Percentiles rank a stretch among this genome's conserved stretches.
Evolutionary conservation across 2,113 vertebrate species (phyloP).

Genomic region (Psophia crepitans): DNA sequence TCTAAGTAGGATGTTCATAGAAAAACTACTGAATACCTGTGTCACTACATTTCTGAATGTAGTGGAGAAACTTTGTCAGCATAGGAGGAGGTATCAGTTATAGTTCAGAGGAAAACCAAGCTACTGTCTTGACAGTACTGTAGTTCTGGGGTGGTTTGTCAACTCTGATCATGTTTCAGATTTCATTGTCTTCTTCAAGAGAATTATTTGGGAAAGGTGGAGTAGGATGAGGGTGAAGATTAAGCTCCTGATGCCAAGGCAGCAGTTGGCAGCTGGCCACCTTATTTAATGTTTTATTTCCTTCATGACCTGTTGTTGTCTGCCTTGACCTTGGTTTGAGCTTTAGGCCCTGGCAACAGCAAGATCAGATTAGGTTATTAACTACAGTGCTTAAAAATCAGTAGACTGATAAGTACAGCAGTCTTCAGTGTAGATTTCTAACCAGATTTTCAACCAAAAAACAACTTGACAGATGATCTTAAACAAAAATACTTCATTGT

Average conservation of each 20-base stretch:
- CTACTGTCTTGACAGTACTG: rapidly evolving
- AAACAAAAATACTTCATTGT: background rate
- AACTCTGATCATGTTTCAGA: background rate
- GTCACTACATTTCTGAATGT: background rate
- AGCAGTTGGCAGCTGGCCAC: background rate
- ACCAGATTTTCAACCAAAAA: background rate
- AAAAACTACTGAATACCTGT: background rate
- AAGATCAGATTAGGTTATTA: slow-evolving; percentile 6
- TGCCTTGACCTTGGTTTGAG: background rate
- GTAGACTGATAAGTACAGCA: background rate
- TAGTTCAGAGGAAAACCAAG: background rate
- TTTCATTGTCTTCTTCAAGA: background rate
- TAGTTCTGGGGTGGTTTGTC: background rate
- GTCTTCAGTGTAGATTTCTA: background rate
- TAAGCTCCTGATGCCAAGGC: background rate
- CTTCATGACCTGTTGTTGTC: slow-evolving; percentile 21
- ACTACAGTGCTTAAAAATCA: background rate
- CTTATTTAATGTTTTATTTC: slow-evolving; percentile 19
- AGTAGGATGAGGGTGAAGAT: background rate
- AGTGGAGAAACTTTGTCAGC: background rate
- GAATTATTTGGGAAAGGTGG: background rate
- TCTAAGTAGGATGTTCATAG: background rate
- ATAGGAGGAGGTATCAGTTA: background rate
- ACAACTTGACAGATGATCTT: background rate
- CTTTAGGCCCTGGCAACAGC: background rate